These are phyloP conservation scores for Chiroxiphia lanceolata DNA, from an alignment of 2,797 vertebrate species.

Conservation along the genomic window DNA sequence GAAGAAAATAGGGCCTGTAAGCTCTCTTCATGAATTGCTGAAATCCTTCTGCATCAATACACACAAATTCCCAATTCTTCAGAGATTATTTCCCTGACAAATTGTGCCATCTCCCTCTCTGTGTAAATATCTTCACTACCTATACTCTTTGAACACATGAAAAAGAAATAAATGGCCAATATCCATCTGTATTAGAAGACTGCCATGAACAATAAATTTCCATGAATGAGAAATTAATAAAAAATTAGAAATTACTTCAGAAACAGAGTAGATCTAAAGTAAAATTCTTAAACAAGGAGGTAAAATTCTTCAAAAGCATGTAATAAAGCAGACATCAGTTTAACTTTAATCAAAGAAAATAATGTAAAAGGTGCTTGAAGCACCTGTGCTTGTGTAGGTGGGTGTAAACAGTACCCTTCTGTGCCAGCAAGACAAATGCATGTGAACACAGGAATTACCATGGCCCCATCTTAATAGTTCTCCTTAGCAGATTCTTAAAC, in stretches of 20 bases:
- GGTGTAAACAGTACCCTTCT: background rate
- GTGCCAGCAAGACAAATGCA: background rate
- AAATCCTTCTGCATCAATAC: background rate
- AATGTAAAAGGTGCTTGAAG: background rate
- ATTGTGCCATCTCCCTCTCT: background rate
- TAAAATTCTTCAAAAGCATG: background rate
- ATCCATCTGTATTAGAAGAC: background rate
- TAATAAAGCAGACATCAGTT: background rate
- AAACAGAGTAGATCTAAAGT: background rate
- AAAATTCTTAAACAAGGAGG: background rate
- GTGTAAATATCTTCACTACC: background rate
- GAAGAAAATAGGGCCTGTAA: background rate
- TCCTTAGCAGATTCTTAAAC: background rate
- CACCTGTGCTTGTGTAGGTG: background rate
- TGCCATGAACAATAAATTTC: background rate
- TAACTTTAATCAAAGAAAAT: background rate
- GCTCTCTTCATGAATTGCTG: background rate
- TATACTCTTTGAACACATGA: background rate
- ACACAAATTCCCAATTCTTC: background rate
- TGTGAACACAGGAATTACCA: background rate
- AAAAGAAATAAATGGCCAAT: background rate
- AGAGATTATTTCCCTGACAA: slow-evolving; percentile 27
- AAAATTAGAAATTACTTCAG: background rate
- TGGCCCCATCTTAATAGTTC: background rate
- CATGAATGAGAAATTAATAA: background rate